Base-by-base conservation (phyloP, 1,140 invertebrate genomes). In the Zaprionus inermis region DNA sequence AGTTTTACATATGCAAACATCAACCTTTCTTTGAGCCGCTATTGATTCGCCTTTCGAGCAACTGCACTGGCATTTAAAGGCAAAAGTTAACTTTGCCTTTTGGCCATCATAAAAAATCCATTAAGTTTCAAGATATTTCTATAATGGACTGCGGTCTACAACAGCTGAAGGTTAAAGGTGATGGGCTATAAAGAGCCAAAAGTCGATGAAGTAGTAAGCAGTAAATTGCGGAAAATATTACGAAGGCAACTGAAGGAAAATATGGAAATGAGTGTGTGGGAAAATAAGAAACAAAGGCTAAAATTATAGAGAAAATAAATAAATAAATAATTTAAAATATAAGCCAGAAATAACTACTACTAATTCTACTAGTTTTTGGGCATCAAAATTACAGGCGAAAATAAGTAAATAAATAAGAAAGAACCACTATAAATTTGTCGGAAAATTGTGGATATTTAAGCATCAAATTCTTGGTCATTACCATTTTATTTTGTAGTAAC, bases 41-140 rank as follows among this genome's bases (percentile, higher is more conserved):
- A 72, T 78, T 81, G 78, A 86, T 81, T 61, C n/a, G 55, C 49
- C 20, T 18, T 7, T 34, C 22, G 57, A 51, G 24, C 24, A 28
- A 52, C 38, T 58, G 44, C 22, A 58, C 16, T 20, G 46, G 28
- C 66, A 49, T 22, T 54, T 59, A 71, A 85, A 85, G 78, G 74
- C 60, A 65, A 73, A 73, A 73, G 57, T 76, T 84, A 59, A 83
- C 65, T 67, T 77, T 73, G 44, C 36, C 63, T 49, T 32, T 41
- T 18, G 24, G 44, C 61, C 30, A 72, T 58, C 32, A 68, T 36
- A 34, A 68, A 73, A 60, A 41, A 44, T 34, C 11, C 52, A 36
- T 51, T 65, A 57, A 55, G n/a, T 10, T 36, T 49, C 11, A 32
- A 49, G 51, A 56, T 36, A 56, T 55, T 18, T 34, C n/a, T 11